These are phyloP conservation scores for Teleiodes luculella DNA, from an alignment of 2,888 invertebrate species.

Conservation along the genomic window DNA sequence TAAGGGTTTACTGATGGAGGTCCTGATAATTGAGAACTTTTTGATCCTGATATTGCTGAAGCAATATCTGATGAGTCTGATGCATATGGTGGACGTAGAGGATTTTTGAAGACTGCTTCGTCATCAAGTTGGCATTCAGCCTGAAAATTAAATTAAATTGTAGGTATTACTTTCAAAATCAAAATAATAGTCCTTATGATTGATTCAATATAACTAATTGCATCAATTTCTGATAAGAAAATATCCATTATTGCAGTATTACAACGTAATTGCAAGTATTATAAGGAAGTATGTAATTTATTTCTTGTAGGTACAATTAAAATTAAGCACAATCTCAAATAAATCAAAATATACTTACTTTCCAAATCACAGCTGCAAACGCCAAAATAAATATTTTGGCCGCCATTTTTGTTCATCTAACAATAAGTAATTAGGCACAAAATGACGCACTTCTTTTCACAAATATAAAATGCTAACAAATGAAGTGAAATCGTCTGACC, in stretches of 20 bases:
- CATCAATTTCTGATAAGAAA: too few species aligned
- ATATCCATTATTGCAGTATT: too few species aligned
- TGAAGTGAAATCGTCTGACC: not conserved
- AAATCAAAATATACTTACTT: slow-evolving; percentile 37
- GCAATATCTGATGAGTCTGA: not conserved
- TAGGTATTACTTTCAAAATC: not conserved
- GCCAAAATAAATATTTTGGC: slow-evolving; percentile 23
- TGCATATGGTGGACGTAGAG: not conserved
- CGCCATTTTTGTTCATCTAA: slow-evolving; percentile 25
- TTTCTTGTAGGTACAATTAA: too few species aligned
- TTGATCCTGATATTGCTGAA: not conserved
- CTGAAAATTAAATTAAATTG: not conserved
- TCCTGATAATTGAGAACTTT: too few species aligned
- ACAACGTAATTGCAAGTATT: too few species aligned
- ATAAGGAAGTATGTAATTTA: too few species aligned
- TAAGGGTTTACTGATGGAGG: not conserved
- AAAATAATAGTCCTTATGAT: too few species aligned
- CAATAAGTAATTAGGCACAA: not conserved
- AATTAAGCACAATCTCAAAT: too few species aligned
- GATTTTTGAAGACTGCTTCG: not conserved
- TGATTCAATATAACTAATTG: too few species aligned
- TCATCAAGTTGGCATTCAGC: not conserved
- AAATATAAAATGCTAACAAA: not conserved
- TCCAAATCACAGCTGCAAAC: slow-evolving; percentile 27
- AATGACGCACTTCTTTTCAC: not conserved